These are phyloP conservation scores for Melieria omissa DNA, from an alignment of 2,888 invertebrate genomes.

Conservation along the genomic window DNA sequence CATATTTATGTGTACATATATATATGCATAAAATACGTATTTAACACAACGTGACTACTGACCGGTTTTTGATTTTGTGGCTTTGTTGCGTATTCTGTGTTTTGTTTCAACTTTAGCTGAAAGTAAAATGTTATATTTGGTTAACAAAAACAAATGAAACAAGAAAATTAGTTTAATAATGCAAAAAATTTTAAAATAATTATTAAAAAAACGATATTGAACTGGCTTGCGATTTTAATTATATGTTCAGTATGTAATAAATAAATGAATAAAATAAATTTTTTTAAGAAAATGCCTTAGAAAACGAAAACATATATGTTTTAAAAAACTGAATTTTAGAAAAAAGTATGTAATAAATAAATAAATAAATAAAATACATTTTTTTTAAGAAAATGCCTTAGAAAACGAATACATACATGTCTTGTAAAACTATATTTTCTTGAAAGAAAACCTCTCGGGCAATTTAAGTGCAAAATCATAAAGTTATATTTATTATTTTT, in stretches of 20 bases:
- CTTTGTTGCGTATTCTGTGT: neutral
- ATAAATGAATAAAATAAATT: neutral
- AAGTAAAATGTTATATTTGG: neutral
- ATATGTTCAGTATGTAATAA: neutral
- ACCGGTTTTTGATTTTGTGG: constrained; percentile 43
- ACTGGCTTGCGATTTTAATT: neutral
- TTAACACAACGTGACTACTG: constrained; percentile 43
- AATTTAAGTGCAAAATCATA: too few species aligned
- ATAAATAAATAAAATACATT: neutral
- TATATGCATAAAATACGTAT: neutral
- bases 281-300: too few species aligned
- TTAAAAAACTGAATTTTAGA: neutral
- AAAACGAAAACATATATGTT: neutral
- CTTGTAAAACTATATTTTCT: too few species aligned
- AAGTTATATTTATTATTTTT: too few species aligned
- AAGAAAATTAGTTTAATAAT: neutral
- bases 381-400: too few species aligned
- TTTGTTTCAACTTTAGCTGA: neutral
- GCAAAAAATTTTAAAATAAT: neutral
- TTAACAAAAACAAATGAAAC: too few species aligned
- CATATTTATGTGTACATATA: neutral
- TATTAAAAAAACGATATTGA: neutral
- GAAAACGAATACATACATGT: too few species aligned
- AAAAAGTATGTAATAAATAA: neutral
- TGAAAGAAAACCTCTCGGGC: too few species aligned